Percentiles rank a stretch among this genome's conserved stretches.
phyloP scores from a whole-genome alignment of 2,888 invertebrate species.

The Sinelater perroti region DNA sequence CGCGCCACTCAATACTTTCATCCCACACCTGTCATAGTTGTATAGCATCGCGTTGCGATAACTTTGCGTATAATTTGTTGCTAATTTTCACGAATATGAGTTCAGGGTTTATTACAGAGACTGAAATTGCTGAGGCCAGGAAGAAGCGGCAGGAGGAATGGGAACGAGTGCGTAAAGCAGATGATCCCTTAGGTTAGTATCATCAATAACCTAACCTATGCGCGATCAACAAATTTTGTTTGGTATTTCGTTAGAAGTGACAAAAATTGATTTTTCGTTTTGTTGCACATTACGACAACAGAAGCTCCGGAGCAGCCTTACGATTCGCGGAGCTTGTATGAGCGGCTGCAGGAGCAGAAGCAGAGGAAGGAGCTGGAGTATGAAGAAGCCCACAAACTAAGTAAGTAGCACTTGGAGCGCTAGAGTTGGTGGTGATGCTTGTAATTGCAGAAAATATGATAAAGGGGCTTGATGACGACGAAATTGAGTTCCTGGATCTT shows the following conservation, averaged over 20 bases:
- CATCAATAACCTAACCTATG: too few relatives aligned
- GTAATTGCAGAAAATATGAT: conserved; percentile 77
- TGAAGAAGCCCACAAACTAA: conserved; percentile 95
- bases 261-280: neutral
- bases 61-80: neutral
- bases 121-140: conserved; percentile 83
- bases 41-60: neutral
- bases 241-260: neutral
- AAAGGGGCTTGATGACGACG: conserved; percentile 94
- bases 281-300: conserved; percentile 52
- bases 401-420: conserved; percentile 65
- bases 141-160: conserved; percentile 92
- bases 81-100: conserved; percentile 70
- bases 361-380: conserved; percentile 91
- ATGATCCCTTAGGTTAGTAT: conserved; percentile 84
- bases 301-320: conserved; percentile 88
- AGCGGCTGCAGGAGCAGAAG: conserved; percentile 91
- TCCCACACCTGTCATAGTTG: conserved; percentile 11
- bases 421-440: neutral
- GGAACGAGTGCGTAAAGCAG: conserved; percentile 92
- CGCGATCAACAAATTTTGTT: neutral
- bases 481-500: conserved; percentile 91
- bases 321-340: conserved; percentile 88
- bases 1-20: conserved; percentile 8
- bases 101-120: conserved; percentile 91